These are phyloP conservation scores for Buathra laborator DNA, from an alignment of 2,888 invertebrate genomes.

Conservation along the genomic window DNA sequence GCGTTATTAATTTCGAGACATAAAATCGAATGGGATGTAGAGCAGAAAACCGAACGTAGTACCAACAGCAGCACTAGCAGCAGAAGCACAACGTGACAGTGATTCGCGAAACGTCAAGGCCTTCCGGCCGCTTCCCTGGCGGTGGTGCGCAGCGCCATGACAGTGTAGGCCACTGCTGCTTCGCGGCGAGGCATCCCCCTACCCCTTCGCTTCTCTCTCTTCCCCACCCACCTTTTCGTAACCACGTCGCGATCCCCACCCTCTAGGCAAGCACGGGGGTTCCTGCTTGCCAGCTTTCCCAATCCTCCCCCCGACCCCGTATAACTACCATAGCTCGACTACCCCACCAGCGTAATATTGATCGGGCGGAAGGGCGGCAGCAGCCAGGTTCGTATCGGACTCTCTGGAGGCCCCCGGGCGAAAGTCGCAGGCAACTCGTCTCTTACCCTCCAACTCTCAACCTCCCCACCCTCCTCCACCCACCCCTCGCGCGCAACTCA, in stretches of 20 bases:
- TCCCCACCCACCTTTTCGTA: slow-evolving; percentile 65
- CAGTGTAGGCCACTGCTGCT: slow-evolving; percentile 75
- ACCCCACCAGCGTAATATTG: slow-evolving; percentile 85
- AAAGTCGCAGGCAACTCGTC: slow-evolving; percentile 27
- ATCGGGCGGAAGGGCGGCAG: slow-evolving; percentile 85
- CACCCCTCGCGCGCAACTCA: neutral
- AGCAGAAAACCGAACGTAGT: neutral
- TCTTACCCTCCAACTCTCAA: neutral
- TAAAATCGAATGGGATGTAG: neutral
- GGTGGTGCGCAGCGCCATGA: slow-evolving; percentile 84
- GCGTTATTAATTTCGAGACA: neutral
- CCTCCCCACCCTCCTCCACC: too few species aligned
- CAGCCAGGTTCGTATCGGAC: slow-evolving; percentile 81
- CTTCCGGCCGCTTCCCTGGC: slow-evolving; percentile 78
- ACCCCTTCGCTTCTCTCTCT: neutral
- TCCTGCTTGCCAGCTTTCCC: slow-evolving; percentile 58
- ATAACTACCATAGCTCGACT: slow-evolving; percentile 75
- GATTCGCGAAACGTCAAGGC: slow-evolving; percentile 74
- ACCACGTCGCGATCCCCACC: slow-evolving; percentile 69
- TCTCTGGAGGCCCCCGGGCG: slow-evolving; percentile 72
- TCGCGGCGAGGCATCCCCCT: slow-evolving; percentile 63
- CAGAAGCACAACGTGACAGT: slow-evolving; percentile 64
- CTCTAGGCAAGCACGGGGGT: slow-evolving; percentile 63
- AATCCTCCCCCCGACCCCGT: slow-evolving; percentile 74
- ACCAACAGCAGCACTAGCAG: slow-evolving; percentile 32